Conservation (phyloP, 2,113 vertebrate genomes). For the chimpanzee (Pan troglodytes) region NHGRI_mPanTro3-v2.1_pri NC_072411.2:39954501-39955000, state of each 20-base stretch:
- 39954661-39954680: neutral
- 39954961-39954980: neutral
- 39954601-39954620: neutral
- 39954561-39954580: neutral
- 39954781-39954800: neutral
- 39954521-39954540: neutral
- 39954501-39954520: neutral
- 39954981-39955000: too few species aligned
- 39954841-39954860: neutral
- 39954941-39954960: neutral
- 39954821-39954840: neutral
- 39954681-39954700: neutral
- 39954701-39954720: neutral
- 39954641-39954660: neutral
- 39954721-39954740: neutral
- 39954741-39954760: neutral
- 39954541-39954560: neutral
- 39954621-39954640: neutral
- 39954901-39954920: neutral
- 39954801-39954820: fast-evolving
- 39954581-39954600: neutral
- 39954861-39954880: neutral
- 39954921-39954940: neutral
- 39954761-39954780: neutral
- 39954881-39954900: neutral